Percentiles rank a stretch among this genome's conserved stretches.
Evolutionary conservation across 2,113 vertebrate genomes (phyloP).

Genomic region (Hippopotamus amphibius): DNA sequence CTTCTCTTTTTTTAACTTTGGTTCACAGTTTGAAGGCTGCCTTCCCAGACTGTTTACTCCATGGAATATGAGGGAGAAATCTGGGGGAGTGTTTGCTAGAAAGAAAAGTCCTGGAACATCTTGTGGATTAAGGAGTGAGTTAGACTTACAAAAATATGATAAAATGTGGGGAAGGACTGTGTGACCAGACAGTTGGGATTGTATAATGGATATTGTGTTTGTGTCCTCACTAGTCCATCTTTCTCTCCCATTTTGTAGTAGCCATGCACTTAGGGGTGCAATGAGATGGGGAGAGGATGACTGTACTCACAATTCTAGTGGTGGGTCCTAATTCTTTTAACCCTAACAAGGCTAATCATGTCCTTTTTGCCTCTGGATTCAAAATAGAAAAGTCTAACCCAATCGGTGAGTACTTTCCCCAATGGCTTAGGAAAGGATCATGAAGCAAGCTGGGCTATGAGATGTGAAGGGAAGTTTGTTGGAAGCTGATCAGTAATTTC

Average conservation of each 20-base stretch:
- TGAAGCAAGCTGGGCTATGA: not conserved
- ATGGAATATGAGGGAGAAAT: not conserved
- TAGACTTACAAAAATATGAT: not conserved
- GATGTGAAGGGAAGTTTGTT: not conserved
- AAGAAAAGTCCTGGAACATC: not conserved
- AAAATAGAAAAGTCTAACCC: not conserved
- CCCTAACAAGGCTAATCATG: not conserved
- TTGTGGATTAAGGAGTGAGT: not conserved
- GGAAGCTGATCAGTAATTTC: not conserved
- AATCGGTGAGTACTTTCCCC: not conserved
- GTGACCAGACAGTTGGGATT: not conserved
- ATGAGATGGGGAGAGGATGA: not conserved
- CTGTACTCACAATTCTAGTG: not conserved
- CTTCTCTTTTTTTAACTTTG: constrained; percentile 33
- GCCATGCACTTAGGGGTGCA: not conserved
- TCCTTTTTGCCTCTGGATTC: not conserved
- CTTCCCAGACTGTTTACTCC: not conserved
- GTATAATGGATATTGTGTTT: not conserved
- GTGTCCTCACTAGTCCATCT: not conserved
- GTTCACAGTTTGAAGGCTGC: not conserved
- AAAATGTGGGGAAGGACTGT: not conserved
- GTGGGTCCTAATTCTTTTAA: not conserved
- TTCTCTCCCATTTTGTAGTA: not conserved
- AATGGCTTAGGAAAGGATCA: not conserved
- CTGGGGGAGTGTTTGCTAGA: not conserved